Conservation (phyloP, 2,888 invertebrate genomes). For the Pseudococcus jackbeardsleyi region DNA sequence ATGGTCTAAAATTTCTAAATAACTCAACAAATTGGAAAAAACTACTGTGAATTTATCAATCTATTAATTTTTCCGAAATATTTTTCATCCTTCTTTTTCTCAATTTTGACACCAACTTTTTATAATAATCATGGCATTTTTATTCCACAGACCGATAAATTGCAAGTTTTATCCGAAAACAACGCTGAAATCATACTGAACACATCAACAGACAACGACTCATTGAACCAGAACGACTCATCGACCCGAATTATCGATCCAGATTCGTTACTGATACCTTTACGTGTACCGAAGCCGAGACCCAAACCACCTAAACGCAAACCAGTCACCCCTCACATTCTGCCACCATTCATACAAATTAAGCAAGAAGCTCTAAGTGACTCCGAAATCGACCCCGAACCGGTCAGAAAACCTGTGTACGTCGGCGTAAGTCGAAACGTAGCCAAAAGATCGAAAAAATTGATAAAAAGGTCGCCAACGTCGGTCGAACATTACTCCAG, state of each 20-base stretch:
- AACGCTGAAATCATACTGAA: not conserved
- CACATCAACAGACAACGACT: conserved; percentile 4
- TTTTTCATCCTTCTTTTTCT: too few species aligned
- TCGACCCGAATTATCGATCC: not conserved
- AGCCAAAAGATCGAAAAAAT: not conserved
- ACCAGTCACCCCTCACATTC: not conserved
- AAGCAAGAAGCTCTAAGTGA: conserved; percentile 25
- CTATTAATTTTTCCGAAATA: too few species aligned
- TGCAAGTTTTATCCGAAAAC: not conserved
- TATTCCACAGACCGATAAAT: not conserved
- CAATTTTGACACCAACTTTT: too few species aligned
- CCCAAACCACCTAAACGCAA: not conserved
- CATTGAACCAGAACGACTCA: not conserved
- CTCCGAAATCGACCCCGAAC: not conserved
- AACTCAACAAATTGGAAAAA: too few species aligned
- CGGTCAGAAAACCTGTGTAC: not conserved
- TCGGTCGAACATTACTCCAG: not conserved
- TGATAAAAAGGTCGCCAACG: not conserved
- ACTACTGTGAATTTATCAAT: too few species aligned
- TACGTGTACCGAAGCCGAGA: not conserved
- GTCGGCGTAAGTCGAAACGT: conserved; percentile 41
- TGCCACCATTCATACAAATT: not conserved
- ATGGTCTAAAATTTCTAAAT: too few species aligned
- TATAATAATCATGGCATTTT: too few species aligned
- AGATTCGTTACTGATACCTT: conserved; percentile 1